Conservation (phyloP, 2,113 vertebrate species). For the Accipiter virgatus region DNA sequence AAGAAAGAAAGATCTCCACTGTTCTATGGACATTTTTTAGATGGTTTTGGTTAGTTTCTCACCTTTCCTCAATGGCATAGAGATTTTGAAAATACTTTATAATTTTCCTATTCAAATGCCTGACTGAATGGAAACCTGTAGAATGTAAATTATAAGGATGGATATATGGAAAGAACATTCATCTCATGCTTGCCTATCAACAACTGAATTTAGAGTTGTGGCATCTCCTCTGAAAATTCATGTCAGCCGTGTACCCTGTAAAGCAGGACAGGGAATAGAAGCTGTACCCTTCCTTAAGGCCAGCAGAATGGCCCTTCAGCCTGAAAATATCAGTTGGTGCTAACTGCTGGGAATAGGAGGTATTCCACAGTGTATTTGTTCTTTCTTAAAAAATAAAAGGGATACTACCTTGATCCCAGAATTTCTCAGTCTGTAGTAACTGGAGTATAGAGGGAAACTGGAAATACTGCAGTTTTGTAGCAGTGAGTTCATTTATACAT, state of each 20-base stretch:
- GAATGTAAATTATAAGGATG: not conserved
- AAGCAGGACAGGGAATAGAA: not conserved
- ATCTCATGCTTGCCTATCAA: not conserved
- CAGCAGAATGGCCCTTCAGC: not conserved
- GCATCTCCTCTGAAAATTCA: not conserved
- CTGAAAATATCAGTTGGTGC: not conserved
- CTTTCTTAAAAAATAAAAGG: too few species aligned
- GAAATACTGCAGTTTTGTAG: fast-evolving
- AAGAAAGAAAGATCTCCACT: not conserved
- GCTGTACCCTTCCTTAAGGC: not conserved
- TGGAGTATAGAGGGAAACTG: not conserved
- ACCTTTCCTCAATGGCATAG: not conserved
- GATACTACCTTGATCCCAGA: not conserved
- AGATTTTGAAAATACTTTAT: not conserved
- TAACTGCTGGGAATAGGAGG: fast-evolving
- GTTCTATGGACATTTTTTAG: not conserved
- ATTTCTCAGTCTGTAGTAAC: not conserved
- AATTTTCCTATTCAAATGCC: not conserved
- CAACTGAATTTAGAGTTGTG: not conserved
- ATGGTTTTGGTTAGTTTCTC: not conserved
- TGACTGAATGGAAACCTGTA: not conserved
- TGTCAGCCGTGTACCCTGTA: not conserved
- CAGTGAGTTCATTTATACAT: fast-evolving
- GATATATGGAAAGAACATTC: not conserved
- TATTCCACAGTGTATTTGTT: not conserved